Percentiles rank a stretch among this genome's conserved stretches.
Conservation (phyloP, 2,888 invertebrate genomes). For the Orthosia cruda region DNA sequence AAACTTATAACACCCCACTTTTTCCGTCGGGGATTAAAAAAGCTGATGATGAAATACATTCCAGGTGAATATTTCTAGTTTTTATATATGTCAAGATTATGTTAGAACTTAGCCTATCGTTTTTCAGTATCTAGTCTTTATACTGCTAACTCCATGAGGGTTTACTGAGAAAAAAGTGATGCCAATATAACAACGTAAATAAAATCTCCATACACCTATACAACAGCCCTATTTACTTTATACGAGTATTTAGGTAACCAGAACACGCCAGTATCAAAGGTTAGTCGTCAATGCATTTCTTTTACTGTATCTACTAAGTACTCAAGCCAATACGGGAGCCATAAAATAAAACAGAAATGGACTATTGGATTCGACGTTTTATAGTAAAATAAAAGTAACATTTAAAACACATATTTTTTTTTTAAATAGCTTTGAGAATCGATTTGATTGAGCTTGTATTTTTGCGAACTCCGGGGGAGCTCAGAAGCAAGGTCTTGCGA, state of each 20-base stretch:
- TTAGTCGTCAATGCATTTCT: constrained; percentile 1
- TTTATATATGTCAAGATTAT: too few species aligned
- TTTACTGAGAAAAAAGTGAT: not conserved
- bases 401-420: constrained; percentile 25
- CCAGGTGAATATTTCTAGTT: too few species aligned
- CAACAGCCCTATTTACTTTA: not conserved
- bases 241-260: constrained; percentile 10
- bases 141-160: not conserved
- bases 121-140: too few species aligned
- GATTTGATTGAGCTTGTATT: not conserved
- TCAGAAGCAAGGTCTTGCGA: not conserved
- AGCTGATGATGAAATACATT: too few species aligned
- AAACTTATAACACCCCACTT: too few species aligned
- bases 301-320: not conserved
- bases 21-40: too few species aligned
- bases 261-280: constrained; percentile 1
- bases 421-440: not conserved
- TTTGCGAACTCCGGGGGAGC: not conserved
- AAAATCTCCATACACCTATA: not conserved
- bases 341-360: constrained; percentile 37
- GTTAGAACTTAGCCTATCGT: too few species aligned
- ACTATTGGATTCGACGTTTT: constrained; percentile 2
- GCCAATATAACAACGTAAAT: not conserved
- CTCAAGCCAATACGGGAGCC: not conserved
- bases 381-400: constrained; percentile 6